Evolutionary conservation across 2,113 vertebrate genomes (phyloP).

Genomic region (Periophthalmus modestus): DNA sequence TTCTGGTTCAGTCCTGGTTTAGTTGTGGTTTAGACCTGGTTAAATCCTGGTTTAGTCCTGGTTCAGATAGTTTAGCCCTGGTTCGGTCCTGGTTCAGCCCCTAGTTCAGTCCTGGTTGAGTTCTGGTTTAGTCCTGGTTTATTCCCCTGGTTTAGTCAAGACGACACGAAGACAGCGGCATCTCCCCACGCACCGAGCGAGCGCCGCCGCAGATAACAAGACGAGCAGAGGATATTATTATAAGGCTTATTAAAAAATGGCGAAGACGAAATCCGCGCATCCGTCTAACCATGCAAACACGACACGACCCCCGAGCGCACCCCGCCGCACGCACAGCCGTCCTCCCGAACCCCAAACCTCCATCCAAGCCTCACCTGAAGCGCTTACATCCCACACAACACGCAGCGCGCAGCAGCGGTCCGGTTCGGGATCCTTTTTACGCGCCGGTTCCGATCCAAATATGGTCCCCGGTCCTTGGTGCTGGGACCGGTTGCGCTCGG

Average conservation of each 20-base stretch:
- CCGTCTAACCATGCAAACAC: not conserved
- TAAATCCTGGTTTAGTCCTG: not conserved
- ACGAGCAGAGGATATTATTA: not conserved
- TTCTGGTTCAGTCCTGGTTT: not conserved
- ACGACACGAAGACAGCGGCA: not conserved
- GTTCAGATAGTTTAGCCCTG: not conserved
- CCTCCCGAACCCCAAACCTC: no score
- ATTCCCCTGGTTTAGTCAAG: not conserved
- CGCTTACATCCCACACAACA: not conserved
- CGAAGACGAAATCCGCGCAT: not conserved
- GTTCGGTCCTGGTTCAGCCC: not conserved
- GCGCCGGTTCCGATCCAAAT: not conserved
- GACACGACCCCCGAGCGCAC: not conserved
- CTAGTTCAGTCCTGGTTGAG: not conserved
- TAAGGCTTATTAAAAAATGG: constrained; percentile 1
- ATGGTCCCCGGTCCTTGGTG: no score
- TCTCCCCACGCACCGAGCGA: constrained; percentile 1
- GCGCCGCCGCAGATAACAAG: constrained; percentile 4
- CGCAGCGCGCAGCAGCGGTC: no score
- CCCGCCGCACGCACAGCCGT: not conserved
- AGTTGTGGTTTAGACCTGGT: not conserved
- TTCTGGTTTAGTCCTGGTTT: not conserved
- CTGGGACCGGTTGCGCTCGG: not conserved
- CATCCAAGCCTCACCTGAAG: not conserved
- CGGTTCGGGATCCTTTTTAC: not conserved